phyloP scores from a whole-genome alignment of 2,797 vertebrate species.

The Diceros bicornis region DNA sequence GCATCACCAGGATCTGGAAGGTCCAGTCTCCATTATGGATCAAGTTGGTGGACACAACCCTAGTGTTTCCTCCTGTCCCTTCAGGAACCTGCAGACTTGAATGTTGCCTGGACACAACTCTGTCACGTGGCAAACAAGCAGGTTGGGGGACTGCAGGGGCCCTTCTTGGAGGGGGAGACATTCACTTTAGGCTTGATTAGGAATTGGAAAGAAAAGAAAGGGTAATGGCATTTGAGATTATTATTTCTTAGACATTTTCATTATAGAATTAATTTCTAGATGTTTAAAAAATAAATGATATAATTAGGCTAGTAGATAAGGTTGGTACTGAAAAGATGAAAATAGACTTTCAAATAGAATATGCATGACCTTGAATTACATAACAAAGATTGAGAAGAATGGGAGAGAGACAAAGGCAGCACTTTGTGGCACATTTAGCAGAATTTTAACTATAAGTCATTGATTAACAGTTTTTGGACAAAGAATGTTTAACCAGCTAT shows the following conservation, averaged over 20 bases:
- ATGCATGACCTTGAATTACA: not conserved
- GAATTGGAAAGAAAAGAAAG: not conserved
- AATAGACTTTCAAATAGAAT: not conserved
- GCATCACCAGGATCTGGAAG: conserved; percentile 67
- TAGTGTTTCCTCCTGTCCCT: conserved; percentile 35
- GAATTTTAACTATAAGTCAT: not conserved
- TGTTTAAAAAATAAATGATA: not conserved
- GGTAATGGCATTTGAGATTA: not conserved
- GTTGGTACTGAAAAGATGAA: not conserved
- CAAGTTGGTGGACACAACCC: not conserved
- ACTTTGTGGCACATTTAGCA: not conserved
- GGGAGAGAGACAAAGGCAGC: not conserved
- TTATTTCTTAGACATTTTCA: not conserved
- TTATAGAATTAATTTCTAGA: not conserved
- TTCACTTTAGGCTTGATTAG: not conserved
- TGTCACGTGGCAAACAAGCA: not conserved
- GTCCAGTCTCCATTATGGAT: conserved; percentile 29
- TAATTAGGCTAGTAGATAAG: not conserved
- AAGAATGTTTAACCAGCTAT: not conserved
- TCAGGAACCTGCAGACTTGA: conserved; percentile 60
- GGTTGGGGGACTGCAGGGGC: not conserved
- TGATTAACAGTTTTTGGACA: not conserved
- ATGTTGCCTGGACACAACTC: conserved; percentile 63
- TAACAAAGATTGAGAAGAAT: not conserved
- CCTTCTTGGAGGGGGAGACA: not conserved